phyloP scores from a whole-genome alignment of 2,888 invertebrate species.

The Tholera decimalis region DNA sequence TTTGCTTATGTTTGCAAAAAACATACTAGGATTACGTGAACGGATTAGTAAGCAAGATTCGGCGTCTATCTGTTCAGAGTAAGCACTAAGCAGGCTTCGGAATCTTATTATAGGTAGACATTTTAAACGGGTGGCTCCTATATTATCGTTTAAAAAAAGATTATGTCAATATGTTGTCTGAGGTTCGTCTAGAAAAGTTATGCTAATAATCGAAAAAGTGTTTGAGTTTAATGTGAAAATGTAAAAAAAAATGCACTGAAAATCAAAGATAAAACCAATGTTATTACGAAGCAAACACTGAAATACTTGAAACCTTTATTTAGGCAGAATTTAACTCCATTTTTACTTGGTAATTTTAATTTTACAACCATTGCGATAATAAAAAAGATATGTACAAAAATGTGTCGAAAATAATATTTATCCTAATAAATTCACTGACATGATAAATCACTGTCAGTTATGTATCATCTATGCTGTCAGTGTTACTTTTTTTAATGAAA shows the following conservation, averaged over 20 bases:
- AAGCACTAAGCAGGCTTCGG: no score
- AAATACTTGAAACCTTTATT: conserved; percentile 45
- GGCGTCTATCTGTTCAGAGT: neutral
- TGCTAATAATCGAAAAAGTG: neutral
- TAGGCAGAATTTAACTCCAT: conserved; percentile 43
- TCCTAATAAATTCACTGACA: conserved; percentile 22
- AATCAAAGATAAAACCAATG: conserved; percentile 12
- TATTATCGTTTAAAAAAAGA: no score
- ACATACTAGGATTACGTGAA: no score
- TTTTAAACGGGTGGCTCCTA: neutral
- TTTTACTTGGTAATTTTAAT: conserved; percentile 75
- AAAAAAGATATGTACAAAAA: conserved; percentile 15
- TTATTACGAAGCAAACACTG: conserved; percentile 19
- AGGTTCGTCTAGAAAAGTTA: neutral
- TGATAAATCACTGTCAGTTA: conserved; percentile 2
- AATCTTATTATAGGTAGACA: neutral
- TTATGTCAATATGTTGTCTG: neutral
- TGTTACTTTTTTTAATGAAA: no score
- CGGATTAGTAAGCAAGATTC: neutral
- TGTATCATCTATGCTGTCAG: no score
- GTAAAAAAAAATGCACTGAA: conserved; percentile 10
- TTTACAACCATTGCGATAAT: conserved; percentile 59
- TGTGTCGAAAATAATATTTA: neutral
- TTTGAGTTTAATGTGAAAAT: conserved; percentile 25
- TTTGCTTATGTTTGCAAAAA: neutral